A percentile compares a stretch with the other conserved stretches of the same genome.
Conservation (phyloP, 1,140 invertebrate genomes). For the Nasonia vitripennis region DNA sequence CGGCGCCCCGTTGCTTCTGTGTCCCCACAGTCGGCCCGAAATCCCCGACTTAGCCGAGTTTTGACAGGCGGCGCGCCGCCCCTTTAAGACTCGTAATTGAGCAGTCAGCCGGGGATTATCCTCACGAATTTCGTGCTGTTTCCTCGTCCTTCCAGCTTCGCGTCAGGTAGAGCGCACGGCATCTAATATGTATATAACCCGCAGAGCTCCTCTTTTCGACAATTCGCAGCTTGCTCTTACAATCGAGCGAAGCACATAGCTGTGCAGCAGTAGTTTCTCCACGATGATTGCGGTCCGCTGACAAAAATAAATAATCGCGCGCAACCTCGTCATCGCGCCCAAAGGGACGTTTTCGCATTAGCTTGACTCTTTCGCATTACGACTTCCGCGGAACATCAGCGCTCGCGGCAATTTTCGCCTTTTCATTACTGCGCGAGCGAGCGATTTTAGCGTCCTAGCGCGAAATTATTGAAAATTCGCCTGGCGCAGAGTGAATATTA, state of each 20-base stretch:
- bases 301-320: background rate
- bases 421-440: conserved; percentile 15
- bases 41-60: conserved; percentile 53
- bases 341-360: conserved; percentile 38
- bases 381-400: conserved; percentile 16
- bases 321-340: conserved; percentile 3
- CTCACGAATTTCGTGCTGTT: conserved; percentile 32
- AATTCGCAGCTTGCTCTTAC: background rate
- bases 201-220: background rate
- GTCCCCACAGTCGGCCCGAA: background rate
- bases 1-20: background rate
- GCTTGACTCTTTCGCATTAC: conserved; percentile 21
- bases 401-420: conserved; percentile 23
- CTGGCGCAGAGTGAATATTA: background rate
- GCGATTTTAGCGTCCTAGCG: background rate
- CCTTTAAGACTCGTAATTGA: conserved; percentile 62
- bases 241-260: background rate
- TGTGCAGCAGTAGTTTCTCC: background rate
- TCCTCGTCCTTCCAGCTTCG: background rate
- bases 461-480: conserved; percentile 4
- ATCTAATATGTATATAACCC: background rate
- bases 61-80: conserved; percentile 59
- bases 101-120: conserved; percentile 58
- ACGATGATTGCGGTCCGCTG: background rate
- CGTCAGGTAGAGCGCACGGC: conserved; percentile 11